phyloP scores from a whole-genome alignment of 2,113 vertebrate species.

The Aphyosemion australe region DNA sequence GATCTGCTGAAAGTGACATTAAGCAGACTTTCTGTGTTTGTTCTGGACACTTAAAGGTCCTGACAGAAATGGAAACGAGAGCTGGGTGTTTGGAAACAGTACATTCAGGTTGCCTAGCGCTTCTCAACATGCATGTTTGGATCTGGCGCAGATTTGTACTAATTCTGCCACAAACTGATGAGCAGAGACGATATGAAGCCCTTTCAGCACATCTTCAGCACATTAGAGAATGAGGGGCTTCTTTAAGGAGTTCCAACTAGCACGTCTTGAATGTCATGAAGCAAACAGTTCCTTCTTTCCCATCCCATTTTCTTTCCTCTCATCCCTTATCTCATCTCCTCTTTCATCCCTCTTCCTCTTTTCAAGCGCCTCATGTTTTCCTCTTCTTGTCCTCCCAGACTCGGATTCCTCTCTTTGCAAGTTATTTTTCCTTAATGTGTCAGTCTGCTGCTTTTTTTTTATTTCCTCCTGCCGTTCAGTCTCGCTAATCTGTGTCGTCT shows the following conservation, averaged over 20 bases:
- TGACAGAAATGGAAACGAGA: not conserved
- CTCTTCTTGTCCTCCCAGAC: conserved; percentile 27
- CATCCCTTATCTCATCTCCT: conserved; percentile 26
- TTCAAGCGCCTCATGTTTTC: conserved; percentile 27
- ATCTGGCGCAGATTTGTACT: conserved; percentile 26
- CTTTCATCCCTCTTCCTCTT: conserved; percentile 27
- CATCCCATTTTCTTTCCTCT: conserved; percentile 26
- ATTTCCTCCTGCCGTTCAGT: conserved; percentile 13
- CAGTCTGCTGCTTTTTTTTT: conserved; percentile 9
- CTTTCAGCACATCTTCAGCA: conserved; percentile 27
- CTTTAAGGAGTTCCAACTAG: conserved; percentile 42
- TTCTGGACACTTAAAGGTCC: not conserved
- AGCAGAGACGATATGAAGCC: conserved; percentile 15
- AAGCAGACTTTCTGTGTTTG: not conserved
- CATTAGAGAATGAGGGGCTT: conserved; percentile 42
- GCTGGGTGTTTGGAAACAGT: conserved; percentile 5
- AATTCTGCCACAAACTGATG: conserved; percentile 16
- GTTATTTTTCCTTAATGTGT: conserved; percentile 20
- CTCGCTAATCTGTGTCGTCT: conserved; percentile 1
- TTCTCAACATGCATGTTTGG: not conserved
- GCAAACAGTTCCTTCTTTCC: conserved; percentile 12
- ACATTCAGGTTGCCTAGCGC: conserved; percentile 4
- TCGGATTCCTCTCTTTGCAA: conserved; percentile 13
- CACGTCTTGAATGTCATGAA: conserved; percentile 51
- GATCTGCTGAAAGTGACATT: not conserved